Percentiles rank a stretch among this genome's conserved stretches.
These are phyloP conservation scores for Oconnorella tubifera DNA, from an alignment of 2,888 invertebrate species.

Conservation along the genomic window DNA sequence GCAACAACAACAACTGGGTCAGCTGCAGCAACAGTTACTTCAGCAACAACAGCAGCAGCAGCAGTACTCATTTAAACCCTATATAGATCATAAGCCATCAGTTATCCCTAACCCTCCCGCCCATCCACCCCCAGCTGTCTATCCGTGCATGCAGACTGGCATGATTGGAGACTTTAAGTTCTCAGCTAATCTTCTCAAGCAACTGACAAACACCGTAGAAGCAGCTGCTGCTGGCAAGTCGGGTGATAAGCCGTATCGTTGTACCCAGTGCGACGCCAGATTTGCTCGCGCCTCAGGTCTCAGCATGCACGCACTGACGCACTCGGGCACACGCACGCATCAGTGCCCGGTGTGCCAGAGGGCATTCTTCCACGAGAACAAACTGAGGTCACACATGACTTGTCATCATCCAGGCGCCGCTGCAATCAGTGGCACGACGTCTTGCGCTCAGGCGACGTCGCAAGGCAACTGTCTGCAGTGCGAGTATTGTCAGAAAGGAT, in stretches of 20 bases:
- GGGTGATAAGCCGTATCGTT: neutral
- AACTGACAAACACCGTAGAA: neutral
- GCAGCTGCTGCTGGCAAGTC: neutral
- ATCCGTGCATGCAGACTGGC: slow-evolving; percentile 8
- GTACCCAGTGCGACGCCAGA: slow-evolving; percentile 5
- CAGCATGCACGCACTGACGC: slow-evolving; percentile 8
- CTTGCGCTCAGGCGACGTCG: neutral
- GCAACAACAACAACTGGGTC: slow-evolving; percentile 1
- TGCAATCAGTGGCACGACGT: neutral
- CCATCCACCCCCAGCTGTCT: slow-evolving; percentile 1
- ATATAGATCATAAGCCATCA: neutral
- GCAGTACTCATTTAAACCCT: slow-evolving; percentile 1
- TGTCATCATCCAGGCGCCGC: slow-evolving; percentile 1
- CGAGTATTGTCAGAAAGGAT: neutral
- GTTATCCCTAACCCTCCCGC: slow-evolving; percentile 5
- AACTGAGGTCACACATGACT: neutral
- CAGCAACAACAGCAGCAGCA: slow-evolving; percentile 8
- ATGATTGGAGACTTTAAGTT: neutral
- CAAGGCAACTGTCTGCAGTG: neutral
- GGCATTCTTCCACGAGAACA: slow-evolving; percentile 5
- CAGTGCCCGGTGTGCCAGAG: slow-evolving; percentile 1
- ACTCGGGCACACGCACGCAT: neutral
- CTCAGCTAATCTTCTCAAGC: neutral
- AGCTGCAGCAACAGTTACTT: slow-evolving; percentile 4
- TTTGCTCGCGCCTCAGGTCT: slow-evolving; percentile 8